Conservation (phyloP, 1,140 invertebrate genomes). For the Diachasmimorpha longicaudata region DNA sequence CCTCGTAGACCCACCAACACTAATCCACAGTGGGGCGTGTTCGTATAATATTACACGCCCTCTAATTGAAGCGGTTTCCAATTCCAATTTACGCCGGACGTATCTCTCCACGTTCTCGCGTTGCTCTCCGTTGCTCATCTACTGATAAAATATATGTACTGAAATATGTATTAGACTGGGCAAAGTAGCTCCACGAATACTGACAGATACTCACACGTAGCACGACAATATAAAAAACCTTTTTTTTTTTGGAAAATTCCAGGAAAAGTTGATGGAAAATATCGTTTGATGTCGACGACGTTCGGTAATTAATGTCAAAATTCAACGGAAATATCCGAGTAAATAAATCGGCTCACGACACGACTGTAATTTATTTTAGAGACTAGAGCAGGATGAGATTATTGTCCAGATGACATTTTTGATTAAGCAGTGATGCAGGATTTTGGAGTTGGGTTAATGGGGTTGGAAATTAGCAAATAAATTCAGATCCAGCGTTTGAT, state of each 20-base stretch:
- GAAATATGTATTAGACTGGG: background rate
- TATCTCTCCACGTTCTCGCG: conserved; percentile 2
- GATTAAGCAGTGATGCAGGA: too few relatives aligned
- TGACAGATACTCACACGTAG: background rate
- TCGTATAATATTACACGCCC: conserved; percentile 34
- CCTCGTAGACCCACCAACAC: background rate
- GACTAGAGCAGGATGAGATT: too few relatives aligned
- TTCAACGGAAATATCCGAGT: too few relatives aligned
- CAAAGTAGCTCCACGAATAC: background rate
- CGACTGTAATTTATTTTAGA: too few relatives aligned
- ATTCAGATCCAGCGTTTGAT: background rate
- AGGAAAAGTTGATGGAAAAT: background rate
- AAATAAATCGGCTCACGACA: too few relatives aligned
- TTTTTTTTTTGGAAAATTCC: background rate
- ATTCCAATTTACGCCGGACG: conserved; percentile 25
- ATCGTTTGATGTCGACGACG: too few relatives aligned
- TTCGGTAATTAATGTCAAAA: too few relatives aligned
- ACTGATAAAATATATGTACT: conserved; percentile 1
- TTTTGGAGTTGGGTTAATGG: too few relatives aligned
- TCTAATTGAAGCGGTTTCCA: conserved; percentile 35
- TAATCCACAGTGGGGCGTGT: conserved; percentile 15
- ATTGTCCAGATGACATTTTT: too few relatives aligned
- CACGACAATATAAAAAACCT: background rate
- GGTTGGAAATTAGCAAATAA: background rate
- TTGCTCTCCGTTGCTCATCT: background rate